Conservation (phyloP, 2,797 vertebrate genomes). For the Lemur catta region DNA sequence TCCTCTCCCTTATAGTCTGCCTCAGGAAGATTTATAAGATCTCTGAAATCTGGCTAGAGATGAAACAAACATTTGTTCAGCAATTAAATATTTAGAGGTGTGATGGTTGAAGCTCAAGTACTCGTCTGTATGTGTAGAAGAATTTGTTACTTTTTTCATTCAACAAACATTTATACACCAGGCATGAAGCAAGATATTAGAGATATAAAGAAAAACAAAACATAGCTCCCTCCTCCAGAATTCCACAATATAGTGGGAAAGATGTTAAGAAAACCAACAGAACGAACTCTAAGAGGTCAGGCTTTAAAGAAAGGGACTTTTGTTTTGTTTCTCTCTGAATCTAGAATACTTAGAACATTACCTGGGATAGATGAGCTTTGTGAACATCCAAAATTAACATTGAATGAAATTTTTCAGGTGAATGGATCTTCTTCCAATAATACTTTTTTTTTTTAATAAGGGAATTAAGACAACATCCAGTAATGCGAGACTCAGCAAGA, state of each 20-base stretch:
- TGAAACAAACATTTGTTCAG: not conserved
- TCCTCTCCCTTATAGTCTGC: not conserved
- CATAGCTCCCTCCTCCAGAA: not conserved
- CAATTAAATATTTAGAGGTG: not conserved
- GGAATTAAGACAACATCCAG: not conserved
- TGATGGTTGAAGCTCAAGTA: not conserved
- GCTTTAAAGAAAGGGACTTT: not conserved
- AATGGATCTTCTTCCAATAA: not conserved
- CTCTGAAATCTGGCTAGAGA: not conserved
- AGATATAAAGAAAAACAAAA: not conserved
- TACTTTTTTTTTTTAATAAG: not conserved
- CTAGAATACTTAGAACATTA: not conserved
- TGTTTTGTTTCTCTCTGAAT: not conserved
- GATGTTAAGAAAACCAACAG: not conserved
- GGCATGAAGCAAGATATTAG: not conserved
- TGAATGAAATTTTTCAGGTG: not conserved
- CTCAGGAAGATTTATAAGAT: constrained; percentile 10
- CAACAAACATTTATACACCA: not conserved
- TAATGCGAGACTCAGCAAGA: not conserved
- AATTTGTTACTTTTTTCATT: not conserved
- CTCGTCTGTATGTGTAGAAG: not conserved
- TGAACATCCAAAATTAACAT: not conserved
- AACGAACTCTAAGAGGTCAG: not conserved
- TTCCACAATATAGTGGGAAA: not conserved
- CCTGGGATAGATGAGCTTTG: not conserved